Base-by-base conservation (phyloP, 2,113 vertebrate species). In the Hippoglossus stenolepis region DNA sequence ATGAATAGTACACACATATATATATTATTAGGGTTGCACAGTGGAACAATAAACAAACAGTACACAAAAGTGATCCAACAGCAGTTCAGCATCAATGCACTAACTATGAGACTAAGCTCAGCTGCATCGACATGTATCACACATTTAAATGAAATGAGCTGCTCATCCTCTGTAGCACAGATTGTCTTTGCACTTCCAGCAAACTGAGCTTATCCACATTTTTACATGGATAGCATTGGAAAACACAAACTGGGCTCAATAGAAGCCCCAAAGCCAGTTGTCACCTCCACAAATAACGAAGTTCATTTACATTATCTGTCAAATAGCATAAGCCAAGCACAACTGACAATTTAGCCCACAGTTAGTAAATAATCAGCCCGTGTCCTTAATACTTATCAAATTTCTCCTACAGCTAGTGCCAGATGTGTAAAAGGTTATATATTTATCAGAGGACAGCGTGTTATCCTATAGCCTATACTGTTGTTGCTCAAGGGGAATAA, bases 391-490 rank as follows among this genome's bases (percentile, higher is more conserved):
- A 15, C 35, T 82, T 69, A 9, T 14, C 23, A 64, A 15, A 53
- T 65, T 54, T 71, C 28, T 70, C 71, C 72, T 40, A 76, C 12
- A 75, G 70, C 31, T 35, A 9, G 12, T 51, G 28, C 13, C 62
- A 65, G 20, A 63, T 40, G 58, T 65, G 49, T 58, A 40, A 67
- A 85, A 75, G 60, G 72, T 72, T 63, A 53, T 49, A 49, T 56
- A 68, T 21, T 38, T 54, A 84, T 43, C 61, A 70, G 59, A 85
- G 76, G 74, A 71, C 73, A 75, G 20, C 58, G 13, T 28, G 62
- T 61, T 74, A 75, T 80, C n/a, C 76, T 82, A 82, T 64, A 82
- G 74, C 66, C 47, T 68, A 40, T 43, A 64, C 17, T 43, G 61
- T 15, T 35, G 24, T 18, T 47, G 85, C 82, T 53, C 3, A 8